Evolutionary conservation across 1,140 invertebrate species (phyloP), one percentile per base, ranked within the genome.

Genomic region (Pogonomyrmex barbatus): DNA sequence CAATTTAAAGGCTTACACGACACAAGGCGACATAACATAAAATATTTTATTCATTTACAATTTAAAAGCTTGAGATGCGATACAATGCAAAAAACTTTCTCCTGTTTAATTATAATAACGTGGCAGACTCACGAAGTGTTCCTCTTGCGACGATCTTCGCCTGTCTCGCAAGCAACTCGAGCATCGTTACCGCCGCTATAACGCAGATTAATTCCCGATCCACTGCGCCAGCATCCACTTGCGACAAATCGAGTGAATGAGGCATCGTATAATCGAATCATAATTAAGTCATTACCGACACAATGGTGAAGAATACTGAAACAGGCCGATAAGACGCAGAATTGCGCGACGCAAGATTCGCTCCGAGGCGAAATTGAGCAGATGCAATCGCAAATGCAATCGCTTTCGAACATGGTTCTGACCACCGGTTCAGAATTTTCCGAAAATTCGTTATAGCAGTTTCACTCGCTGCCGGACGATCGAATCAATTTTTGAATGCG

Each of bases 401-500:
- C 12, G 24, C 12, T 17, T 60, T 45, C 39, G 8, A 78, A 65
- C 14, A 2, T 39, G 54, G 3, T 58, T 47, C 42, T 30, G 39
- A 47, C 36, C 45, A 8, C 60, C 42, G 12, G 5, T 56, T 14
- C n/a, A 30, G 24, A 58, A 75, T 78, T 36, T 42, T 10, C 10
- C 47, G 47, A 62, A 83, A 83, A 75, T 17, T 58, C 24, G 39
- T 52, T 24, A 56, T 24, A 14, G 50, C 17, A 78, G 71, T 89
- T 89, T 87, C 36, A 45, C 54, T 73, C 60, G 79, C 12, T 39
- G 62, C 33, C 24, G 68, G 70, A 52, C 86, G 68, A 86, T 88
- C 82, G 73, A 90, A 88, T 90, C 83, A 88, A 90, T 86, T 86
- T 90, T 90, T 88, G 62, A 86, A 50, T 65, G 9, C 42, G 52